phyloP scores from a whole-genome alignment of 2,797 vertebrate genomes.

The Coluber constrictor region DNA sequence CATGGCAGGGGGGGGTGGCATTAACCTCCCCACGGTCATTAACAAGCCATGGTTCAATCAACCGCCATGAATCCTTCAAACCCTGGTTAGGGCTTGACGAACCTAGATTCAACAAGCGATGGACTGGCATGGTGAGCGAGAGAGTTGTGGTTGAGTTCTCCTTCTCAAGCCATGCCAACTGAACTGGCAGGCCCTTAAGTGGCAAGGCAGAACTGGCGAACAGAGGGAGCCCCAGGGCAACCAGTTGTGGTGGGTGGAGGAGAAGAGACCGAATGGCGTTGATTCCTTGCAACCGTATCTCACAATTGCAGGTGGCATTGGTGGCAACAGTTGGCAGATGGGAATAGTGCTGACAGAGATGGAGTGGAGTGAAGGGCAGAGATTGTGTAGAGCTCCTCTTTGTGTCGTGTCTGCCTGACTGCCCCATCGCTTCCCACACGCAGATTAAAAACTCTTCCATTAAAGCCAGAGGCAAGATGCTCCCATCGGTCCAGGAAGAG shows the following conservation, averaged over 20 bases:
- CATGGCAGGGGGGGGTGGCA: too few relatives aligned
- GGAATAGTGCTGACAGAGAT: background rate
- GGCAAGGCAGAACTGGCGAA: background rate
- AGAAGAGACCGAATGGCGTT: background rate
- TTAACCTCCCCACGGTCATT: background rate
- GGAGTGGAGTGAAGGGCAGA: background rate
- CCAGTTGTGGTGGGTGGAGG: background rate
- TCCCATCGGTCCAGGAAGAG: background rate
- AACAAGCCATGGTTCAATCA: background rate
- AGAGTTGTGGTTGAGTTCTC: background rate
- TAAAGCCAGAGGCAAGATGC: background rate
- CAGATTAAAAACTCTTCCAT: slow-evolving; percentile 4
- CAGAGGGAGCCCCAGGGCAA: background rate
- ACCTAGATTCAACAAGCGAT: background rate
- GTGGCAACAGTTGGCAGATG: slow-evolving; percentile 42
- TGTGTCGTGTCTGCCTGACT: slow-evolving; percentile 24
- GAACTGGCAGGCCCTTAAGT: background rate
- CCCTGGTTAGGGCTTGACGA: background rate
- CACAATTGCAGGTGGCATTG: background rate
- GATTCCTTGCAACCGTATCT: background rate
- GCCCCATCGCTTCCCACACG: slow-evolving; percentile 16
- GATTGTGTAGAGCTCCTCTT: background rate
- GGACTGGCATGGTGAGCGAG: background rate
- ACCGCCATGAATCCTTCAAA: background rate
- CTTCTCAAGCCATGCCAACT: background rate